Percentiles rank a stretch among this genome's conserved stretches.
Conservation (phyloP, 2,797 vertebrate species). For the Galago senegalensis region DNA sequence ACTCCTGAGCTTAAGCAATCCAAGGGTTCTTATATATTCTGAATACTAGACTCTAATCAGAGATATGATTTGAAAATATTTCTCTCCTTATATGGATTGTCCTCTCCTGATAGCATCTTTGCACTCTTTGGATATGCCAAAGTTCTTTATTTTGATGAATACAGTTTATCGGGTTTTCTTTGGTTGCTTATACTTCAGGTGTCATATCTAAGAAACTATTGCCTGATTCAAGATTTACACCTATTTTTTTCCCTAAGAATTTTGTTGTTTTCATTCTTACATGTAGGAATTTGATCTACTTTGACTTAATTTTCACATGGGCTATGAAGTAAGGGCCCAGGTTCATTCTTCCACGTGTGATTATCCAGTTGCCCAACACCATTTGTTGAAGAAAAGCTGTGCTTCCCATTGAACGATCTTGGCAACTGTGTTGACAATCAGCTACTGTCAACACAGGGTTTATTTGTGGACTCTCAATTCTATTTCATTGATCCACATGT, state of each 20-base stretch:
- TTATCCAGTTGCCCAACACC: background rate
- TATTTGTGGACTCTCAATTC: background rate
- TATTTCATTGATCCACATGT: background rate
- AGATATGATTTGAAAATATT: background rate
- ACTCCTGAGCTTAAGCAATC: background rate
- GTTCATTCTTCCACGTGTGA: background rate
- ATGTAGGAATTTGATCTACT: background rate
- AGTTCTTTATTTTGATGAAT: background rate
- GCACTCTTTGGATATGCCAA: background rate
- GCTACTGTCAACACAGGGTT: background rate
- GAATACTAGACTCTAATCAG: background rate
- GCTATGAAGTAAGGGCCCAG: background rate
- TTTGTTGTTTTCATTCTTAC: background rate
- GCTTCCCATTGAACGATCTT: background rate
- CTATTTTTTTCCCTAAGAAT: background rate
- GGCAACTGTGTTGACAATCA: background rate
- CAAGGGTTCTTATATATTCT: background rate
- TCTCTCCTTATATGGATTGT: background rate
- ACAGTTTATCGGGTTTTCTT: background rate
- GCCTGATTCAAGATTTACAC: background rate
- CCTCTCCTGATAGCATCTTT: background rate
- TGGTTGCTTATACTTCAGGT: background rate
- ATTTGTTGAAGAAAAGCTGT: background rate
- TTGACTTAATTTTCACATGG: background rate
- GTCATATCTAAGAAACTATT: conserved; percentile 14